These are phyloP conservation scores for Manacus vitellinus DNA, from an alignment of 2,113 vertebrate genomes.

Conservation along the genomic window DNA sequence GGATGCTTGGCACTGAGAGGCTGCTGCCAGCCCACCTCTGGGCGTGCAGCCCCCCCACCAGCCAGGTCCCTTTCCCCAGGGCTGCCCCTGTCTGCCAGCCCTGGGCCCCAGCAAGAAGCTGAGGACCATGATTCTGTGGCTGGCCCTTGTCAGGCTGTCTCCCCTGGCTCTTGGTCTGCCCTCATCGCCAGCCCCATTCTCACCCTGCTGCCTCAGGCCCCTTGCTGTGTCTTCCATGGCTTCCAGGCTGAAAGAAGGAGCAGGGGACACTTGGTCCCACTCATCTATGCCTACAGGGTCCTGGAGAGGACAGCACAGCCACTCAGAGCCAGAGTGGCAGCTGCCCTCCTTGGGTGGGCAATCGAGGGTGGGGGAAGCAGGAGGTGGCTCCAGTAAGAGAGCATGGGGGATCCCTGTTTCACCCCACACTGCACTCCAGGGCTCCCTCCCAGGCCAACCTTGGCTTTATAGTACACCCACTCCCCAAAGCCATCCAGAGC, in stretches of 20 bases:
- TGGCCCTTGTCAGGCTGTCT: background rate
- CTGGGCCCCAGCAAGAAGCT: background rate
- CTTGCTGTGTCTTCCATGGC: background rate
- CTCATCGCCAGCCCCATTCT: background rate
- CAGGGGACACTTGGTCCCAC: background rate
- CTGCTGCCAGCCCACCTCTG: background rate
- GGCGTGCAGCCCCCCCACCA: background rate
- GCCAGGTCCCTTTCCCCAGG: background rate
- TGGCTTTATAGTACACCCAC: background rate
- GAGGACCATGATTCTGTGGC: background rate
- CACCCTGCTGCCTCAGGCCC: background rate
- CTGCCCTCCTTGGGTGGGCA: background rate
- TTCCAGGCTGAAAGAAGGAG: background rate
- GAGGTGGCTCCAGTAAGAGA: background rate
- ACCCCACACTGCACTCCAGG: background rate
- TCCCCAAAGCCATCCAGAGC: background rate
- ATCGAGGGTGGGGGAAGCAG: fast-evolving
- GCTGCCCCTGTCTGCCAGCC: background rate
- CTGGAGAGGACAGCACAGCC: fast-evolving
- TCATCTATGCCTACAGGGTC: background rate
- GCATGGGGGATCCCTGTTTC: background rate
- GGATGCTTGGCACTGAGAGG: background rate
- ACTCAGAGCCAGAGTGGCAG: background rate
- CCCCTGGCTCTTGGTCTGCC: background rate
- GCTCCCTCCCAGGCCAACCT: background rate